phyloP scores from a whole-genome alignment of 2,888 invertebrate species.

The Masnerella sp. region DNA sequence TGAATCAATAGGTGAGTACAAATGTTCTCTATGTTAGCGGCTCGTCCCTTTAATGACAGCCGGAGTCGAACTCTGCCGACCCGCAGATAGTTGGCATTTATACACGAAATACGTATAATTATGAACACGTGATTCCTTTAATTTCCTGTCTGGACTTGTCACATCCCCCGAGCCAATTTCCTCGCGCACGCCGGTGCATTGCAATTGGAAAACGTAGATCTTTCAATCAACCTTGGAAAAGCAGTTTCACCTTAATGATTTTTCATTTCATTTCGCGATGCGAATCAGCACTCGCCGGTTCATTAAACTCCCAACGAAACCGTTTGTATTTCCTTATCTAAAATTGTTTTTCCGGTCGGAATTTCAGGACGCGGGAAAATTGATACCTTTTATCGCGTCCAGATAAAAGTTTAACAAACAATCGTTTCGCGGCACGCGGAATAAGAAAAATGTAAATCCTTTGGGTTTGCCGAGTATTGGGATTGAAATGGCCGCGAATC shows the following conservation, averaged over 20 bases:
- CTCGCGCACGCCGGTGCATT: conserved; percentile 55
- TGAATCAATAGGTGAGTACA: too few species aligned
- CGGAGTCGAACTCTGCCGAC: not conserved
- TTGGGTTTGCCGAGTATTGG: conserved; percentile 47
- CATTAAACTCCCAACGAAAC: conserved; percentile 20
- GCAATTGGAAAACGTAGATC: conserved; percentile 43
- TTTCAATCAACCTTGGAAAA: conserved; percentile 34
- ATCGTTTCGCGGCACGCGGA: conserved; percentile 10
- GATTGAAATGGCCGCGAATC: conserved; percentile 51
- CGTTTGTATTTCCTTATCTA: not conserved
- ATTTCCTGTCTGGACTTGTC: conserved; percentile 70
- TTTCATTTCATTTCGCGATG: conserved; percentile 14
- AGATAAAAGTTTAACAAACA: conserved; percentile 6
- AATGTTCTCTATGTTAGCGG: too few species aligned
- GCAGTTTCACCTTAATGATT: conserved; percentile 31
- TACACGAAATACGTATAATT: conserved; percentile 71
- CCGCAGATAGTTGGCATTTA: conserved; percentile 63
- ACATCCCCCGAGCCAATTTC: conserved; percentile 66
- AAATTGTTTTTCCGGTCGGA: not conserved
- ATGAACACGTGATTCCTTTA: conserved; percentile 75
- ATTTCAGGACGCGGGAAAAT: too few species aligned
- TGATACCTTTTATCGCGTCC: not conserved
- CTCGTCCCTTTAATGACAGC: conserved; percentile 7
- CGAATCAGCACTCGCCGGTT: conserved; percentile 18
- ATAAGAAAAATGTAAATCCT: conserved; percentile 35